A percentile compares a stretch with the other conserved stretches of the same genome.
Evolutionary conservation across 1,140 invertebrate species (phyloP).

Genomic region (Mercenaria mercenaria): DNA sequence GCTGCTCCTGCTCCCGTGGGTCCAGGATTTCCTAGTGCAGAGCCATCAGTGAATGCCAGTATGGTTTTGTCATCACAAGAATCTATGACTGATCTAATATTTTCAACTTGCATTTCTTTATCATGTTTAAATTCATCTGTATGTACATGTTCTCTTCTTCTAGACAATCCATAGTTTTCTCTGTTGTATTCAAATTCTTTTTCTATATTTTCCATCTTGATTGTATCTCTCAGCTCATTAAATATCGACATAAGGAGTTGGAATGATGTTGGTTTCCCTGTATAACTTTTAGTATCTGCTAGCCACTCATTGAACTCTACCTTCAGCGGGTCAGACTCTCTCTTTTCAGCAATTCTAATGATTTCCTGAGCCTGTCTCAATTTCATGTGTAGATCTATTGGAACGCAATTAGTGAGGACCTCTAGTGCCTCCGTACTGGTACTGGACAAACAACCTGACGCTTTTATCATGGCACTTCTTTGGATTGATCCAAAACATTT

Average conservation of each 20-base stretch:
- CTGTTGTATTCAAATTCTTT: conserved; percentile 36
- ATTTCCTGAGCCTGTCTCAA: not conserved
- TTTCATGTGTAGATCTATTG: conserved; percentile 2
- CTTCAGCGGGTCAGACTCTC: not conserved
- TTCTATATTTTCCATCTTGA: conserved; percentile 5
- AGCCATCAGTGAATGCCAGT: no score
- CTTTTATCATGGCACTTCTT: not conserved
- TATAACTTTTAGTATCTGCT: not conserved
- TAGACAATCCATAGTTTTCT: not conserved
- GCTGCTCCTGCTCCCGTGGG: no score
- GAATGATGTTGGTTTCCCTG: not conserved
- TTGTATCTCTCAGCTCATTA: not conserved
- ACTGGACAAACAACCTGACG: not conserved
- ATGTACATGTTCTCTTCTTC: not conserved
- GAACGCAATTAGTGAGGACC: not conserved
- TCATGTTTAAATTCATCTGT: no score
- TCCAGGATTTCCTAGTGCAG: no score
- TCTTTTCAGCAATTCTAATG: not conserved
- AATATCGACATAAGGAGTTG: not conserved
- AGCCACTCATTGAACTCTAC: conserved; percentile 1
- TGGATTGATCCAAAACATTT: not conserved
- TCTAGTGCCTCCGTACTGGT: no score
- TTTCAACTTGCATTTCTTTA: no score
- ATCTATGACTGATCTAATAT: no score
- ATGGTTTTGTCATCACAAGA: no score